Evolutionary conservation across 2,797 vertebrate genomes (phyloP).

Genomic region (Myiotriccus ornatus): DNA sequence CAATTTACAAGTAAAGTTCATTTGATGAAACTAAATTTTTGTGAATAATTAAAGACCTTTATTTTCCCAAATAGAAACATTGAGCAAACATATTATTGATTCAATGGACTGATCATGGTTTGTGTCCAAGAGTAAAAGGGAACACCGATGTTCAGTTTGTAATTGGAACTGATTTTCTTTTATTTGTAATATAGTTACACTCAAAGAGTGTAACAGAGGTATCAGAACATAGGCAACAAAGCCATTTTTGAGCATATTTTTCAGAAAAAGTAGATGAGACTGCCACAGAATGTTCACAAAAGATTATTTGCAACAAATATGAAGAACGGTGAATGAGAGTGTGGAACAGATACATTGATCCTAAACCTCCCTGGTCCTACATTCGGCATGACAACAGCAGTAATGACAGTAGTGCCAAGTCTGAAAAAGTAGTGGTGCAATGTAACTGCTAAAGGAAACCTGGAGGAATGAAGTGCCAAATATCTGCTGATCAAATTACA

Average conservation of each 20-base stretch:
- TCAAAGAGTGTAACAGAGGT: neutral
- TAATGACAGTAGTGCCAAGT: neutral
- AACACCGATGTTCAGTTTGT: neutral
- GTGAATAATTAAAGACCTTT: neutral
- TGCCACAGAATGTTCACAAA: neutral
- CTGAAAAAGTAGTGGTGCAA: neutral
- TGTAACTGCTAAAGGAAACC: neutral
- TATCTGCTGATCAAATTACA: neutral
- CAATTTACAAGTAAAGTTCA: neutral
- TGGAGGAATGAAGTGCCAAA: neutral
- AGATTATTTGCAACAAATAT: neutral
- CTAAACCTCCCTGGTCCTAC: neutral
- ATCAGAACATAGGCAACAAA: neutral
- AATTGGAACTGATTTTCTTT: neutral
- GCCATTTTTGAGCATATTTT: neutral
- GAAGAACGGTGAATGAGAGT: neutral
- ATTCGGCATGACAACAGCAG: neutral
- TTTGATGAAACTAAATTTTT: neutral
- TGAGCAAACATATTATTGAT: neutral
- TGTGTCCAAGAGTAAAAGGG: neutral
- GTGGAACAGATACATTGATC: neutral
- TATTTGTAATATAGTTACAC: neutral
- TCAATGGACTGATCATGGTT: neutral
- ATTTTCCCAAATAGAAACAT: neutral
- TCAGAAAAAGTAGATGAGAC: neutral